Base-by-base conservation (phyloP, 2,113 vertebrate species). In the Lipophrys pholis region DNA sequence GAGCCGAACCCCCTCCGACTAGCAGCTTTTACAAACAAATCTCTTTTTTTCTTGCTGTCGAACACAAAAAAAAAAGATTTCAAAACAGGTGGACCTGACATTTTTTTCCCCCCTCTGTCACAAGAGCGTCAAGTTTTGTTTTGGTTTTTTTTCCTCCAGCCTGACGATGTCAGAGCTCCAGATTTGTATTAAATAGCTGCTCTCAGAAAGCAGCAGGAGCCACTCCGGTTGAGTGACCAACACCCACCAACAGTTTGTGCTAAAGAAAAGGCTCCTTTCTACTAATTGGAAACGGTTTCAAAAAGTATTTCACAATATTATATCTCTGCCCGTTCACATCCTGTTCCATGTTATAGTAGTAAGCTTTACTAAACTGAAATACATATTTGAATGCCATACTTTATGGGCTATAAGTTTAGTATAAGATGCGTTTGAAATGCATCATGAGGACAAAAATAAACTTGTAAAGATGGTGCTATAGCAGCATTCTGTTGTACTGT, bases 131-230 rank as follows among this genome's bases (percentile, higher is more conserved):
- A 53, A 8, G 36, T 35, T 30, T 30, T 30, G 21, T 2, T 30
- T 30, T 30, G 2, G 4, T 30, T 30, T 16, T 55, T 72, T 72
- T 55, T 75, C 69, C 60, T 62, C 43, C 57, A 30, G 49, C 43
- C 42, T 15, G 35, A 68, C 45, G 43, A 35, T 52, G 14, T 55
- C 53, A 62, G 41, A 9, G 12, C 38, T 30, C 14, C 53, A 11
- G 15, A 54, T 61, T 38, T 63, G n/a, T 11, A 11, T 40, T 57
- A 52, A 57, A 11, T 14, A 40, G 52, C 17, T 41, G 62, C 21
- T 15, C 17, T 65, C 45, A 62, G 35, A 49, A 38, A 79, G 55
- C 81, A 83, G 73, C 76, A 42, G 53, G 51, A 66, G 67, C 3
- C 36, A 0, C 50, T 35, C 40, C 54, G 69, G 62, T n/a, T 76